phyloP scores from a whole-genome alignment of 2,888 invertebrate genomes.

The Thecocarcelia acutangulata region DNA sequence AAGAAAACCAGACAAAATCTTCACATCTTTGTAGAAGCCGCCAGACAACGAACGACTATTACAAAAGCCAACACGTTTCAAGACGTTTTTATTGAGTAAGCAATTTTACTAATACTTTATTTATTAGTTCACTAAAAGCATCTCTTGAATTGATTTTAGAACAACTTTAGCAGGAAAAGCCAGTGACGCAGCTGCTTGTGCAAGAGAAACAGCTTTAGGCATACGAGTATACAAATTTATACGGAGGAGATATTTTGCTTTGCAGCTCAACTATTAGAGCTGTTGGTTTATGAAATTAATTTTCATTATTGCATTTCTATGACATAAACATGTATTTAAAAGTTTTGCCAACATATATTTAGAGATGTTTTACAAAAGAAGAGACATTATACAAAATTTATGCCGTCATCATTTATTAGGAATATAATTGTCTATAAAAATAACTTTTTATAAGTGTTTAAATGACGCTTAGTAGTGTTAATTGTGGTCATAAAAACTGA shows the following conservation, averaged over 20 bases:
- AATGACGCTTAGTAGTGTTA: slow-evolving; percentile 40
- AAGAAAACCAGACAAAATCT: background rate
- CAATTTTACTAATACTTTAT: slow-evolving; percentile 20
- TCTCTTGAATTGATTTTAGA: slow-evolving; percentile 10
- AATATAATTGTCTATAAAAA: slow-evolving; percentile 33
- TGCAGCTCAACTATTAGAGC: background rate
- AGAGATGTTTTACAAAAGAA: no score
- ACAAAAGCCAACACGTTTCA: background rate
- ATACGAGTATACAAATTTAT: background rate
- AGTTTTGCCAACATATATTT: background rate
- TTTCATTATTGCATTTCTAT: slow-evolving; percentile 34
- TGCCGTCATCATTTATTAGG: slow-evolving; percentile 22
- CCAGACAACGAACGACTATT: no score
- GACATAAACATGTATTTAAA: slow-evolving; percentile 39
- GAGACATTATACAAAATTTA: slow-evolving; percentile 22
- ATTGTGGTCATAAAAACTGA: slow-evolving; percentile 38
- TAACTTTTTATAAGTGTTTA: slow-evolving; percentile 25
- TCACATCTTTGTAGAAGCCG: background rate
- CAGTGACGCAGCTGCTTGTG: background rate
- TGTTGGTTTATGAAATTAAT: slow-evolving; percentile 24
- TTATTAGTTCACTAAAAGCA: slow-evolving; percentile 33
- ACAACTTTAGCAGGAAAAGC: background rate
- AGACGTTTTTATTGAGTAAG: slow-evolving; percentile 10
- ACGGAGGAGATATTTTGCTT: background rate
- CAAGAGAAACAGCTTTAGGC: background rate